phyloP scores from a whole-genome alignment of 2,797 vertebrate species.

The Esox masquinongy region DNA sequence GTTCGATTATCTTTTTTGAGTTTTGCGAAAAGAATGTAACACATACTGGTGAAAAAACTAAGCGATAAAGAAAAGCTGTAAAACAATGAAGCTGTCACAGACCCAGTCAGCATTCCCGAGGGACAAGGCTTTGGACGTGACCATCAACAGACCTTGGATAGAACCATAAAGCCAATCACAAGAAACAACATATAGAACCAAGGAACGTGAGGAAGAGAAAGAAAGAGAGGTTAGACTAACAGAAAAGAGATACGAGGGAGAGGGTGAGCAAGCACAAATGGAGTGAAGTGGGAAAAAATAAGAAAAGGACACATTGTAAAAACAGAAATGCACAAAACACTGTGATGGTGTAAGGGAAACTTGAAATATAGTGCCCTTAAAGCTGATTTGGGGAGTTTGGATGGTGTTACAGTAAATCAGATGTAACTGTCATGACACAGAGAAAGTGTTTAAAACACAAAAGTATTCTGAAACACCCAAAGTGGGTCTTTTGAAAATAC shows the following conservation, averaged over 20 bases:
- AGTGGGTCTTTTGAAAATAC: too few relatives aligned
- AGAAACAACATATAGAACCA: slow-evolving; percentile 17
- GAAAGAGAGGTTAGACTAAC: neutral
- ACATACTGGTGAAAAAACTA: neutral
- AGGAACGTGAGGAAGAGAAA: slow-evolving; percentile 7
- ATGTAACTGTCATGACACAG: too few relatives aligned
- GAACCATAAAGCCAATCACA: slow-evolving; percentile 22
- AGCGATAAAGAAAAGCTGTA: too few relatives aligned
- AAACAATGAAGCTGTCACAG: neutral
- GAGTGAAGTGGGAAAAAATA: neutral
- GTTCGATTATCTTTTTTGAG: too few relatives aligned
- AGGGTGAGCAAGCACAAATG: neutral
- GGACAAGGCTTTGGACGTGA: slow-evolving; percentile 41
- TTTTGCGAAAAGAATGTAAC: too few relatives aligned
- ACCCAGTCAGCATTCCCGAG: slow-evolving; percentile 26
- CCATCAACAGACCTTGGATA: slow-evolving; percentile 20
- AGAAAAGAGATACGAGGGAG: neutral
- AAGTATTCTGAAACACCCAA: too few relatives aligned
- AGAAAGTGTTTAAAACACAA: too few relatives aligned
- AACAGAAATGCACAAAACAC: too few relatives aligned
- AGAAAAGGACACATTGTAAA: neutral
- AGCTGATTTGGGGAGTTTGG: too few relatives aligned
- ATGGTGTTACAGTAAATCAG: too few relatives aligned
- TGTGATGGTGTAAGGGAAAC: too few relatives aligned
- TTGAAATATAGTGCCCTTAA: too few relatives aligned